Percentiles rank a stretch among this genome's conserved stretches.
Evolutionary conservation across 2,113 vertebrate species (phyloP).

Genomic region (Mixornis gularis): DNA sequence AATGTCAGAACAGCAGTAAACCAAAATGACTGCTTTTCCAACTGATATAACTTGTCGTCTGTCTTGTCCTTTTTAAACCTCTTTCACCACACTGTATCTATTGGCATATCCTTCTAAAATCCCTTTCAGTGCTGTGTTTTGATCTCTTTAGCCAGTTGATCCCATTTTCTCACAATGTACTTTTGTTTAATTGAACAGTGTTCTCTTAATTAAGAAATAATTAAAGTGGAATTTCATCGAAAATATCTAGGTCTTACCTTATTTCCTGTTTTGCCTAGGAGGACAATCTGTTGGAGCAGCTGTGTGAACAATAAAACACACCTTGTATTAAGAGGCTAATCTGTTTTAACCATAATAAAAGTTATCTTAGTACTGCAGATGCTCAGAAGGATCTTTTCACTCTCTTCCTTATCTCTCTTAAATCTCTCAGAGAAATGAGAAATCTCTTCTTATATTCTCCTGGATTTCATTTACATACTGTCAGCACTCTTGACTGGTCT

Average conservation of each 20-base stretch:
- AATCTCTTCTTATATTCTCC: conserved; percentile 24
- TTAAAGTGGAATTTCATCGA: conserved; percentile 57
- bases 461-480: conserved; percentile 50
- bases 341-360: conserved; percentile 57
- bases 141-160: conserved; percentile 48
- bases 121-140: not conserved
- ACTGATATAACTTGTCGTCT: conserved; percentile 41
- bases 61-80: conserved; percentile 26
- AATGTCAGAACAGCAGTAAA: conserved; percentile 58
- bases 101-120: conserved; percentile 12
- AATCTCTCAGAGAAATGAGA: conserved; percentile 49
- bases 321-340: conserved; percentile 58
- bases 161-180: conserved; percentile 23
- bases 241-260: conserved; percentile 41
- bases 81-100: not conserved
- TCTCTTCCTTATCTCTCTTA: conserved; percentile 46
- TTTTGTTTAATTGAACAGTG: conserved; percentile 58
- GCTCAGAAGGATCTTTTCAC: conserved; percentile 49
- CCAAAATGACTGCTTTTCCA: conserved; percentile 59
- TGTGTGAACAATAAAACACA: conserved; percentile 56
- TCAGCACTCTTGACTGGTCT: conserved; percentile 4
- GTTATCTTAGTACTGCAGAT: conserved; percentile 33
- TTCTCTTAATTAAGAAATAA: conserved; percentile 69
- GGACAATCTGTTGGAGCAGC: conserved; percentile 65
- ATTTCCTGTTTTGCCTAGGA: conserved; percentile 40